A percentile compares a stretch with the other conserved stretches of the same genome.
Conservation (phyloP, 2,797 vertebrate genomes). For the Meriones psammophilus region DNA sequence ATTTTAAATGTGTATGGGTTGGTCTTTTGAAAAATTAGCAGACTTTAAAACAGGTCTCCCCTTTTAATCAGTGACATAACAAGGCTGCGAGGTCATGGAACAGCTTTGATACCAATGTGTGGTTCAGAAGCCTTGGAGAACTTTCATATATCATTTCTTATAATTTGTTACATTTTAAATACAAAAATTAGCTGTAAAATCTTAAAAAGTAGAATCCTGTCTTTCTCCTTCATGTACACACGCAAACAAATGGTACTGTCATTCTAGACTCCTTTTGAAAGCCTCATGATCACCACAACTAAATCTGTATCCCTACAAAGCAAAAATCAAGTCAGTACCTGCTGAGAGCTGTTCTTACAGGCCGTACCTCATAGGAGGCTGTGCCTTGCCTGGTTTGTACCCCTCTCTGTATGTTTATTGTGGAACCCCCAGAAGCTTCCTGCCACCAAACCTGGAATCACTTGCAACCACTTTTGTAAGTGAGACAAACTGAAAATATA, state of each 20-base stretch:
- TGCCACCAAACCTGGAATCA: neutral
- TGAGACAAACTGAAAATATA: neutral
- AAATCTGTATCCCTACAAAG: neutral
- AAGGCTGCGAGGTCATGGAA: neutral
- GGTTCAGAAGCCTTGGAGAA: neutral
- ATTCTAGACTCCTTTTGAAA: constrained; percentile 4
- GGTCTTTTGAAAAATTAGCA: neutral
- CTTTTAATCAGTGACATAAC: neutral
- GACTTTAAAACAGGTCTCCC: neutral
- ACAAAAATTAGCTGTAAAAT: constrained; percentile 21
- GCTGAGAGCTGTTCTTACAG: neutral
- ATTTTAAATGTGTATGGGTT: neutral
- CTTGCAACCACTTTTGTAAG: neutral
- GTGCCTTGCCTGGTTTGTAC: neutral
- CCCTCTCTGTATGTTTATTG: constrained; percentile 34
- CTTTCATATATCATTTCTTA: neutral
- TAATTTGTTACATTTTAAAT: constrained; percentile 14
- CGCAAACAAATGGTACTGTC: neutral
- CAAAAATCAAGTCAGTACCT: neutral
- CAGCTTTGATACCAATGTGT: neutral
- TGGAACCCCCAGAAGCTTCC: neutral
- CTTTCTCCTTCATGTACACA: neutral
- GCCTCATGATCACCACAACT: neutral
- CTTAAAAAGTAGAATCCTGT: neutral
- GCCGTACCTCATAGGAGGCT: neutral